Base-by-base conservation (phyloP, 2,113 vertebrate genomes). In the Larimichthys crocea region DNA sequence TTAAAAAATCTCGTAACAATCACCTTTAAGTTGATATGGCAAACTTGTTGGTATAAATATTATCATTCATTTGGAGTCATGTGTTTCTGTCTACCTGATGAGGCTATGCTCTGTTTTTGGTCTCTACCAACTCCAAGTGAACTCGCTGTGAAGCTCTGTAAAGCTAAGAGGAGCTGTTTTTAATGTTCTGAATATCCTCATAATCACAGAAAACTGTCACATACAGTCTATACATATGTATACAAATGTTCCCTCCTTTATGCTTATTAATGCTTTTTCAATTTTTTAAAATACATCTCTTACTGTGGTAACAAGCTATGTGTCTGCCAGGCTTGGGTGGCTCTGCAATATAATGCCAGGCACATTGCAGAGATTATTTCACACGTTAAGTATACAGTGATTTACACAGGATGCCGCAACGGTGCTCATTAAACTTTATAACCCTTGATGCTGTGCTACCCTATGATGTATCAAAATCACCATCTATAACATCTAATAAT, bases 311-410 rank as follows among this genome's bases (percentile, higher is more conserved):
- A 60, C 15, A 44, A 57, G 26, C 53, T 69, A 62, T 70, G 29
- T 57, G 76, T 11, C 59, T 53, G 42, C 24, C 35, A 65, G 26
- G 80, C 53, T 44, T 14, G 44, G 4, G 35, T 56, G 50, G 20
- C 19, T 56, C 8, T 70, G 52, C 61, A 55, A 12, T 15, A 63
- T 17, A 48, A 70, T 80, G 71, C 66, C 68, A 87, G 59, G 65
- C 72, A 50, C 35, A 66, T 40, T 65, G 65, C 62, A 63, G 76
- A 73, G 53, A 49, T 62, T 60, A 64, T 80, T 87, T 86, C 69
- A 80, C 64, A 82, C 57, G 59, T 5, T 88, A 88, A 92, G 88
- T 91, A 87, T n/a, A 87, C 57, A 66, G 76, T 55, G 35, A 86
- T 77, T 82, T 83, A 42, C 46, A 83, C 72, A 78, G 83, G 76